These are phyloP conservation scores for Iselma pallidipennis DNA, from an alignment of 2,888 invertebrate genomes.

Conservation along the genomic window DNA sequence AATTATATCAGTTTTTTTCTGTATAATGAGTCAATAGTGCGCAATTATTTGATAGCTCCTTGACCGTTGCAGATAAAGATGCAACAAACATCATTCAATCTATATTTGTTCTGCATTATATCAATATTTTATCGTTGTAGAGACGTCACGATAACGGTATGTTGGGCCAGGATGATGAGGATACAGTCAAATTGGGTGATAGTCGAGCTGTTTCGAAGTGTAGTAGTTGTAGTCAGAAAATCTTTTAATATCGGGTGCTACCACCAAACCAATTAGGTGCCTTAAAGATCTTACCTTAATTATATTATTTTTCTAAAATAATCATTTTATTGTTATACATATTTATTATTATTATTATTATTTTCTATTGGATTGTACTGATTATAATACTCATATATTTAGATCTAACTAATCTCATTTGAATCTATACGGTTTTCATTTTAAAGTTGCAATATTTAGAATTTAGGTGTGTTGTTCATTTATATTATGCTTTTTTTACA, in stretches of 20 bases:
- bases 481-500: neutral
- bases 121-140: conserved; percentile 61
- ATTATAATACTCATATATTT: conserved; percentile 20
- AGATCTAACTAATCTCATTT: neutral
- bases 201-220: conserved; percentile 70
- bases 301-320: conserved; percentile 5
- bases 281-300: conserved; percentile 11
- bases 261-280: conserved; percentile 13
- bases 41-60: neutral
- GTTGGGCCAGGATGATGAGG: conserved; percentile 62
- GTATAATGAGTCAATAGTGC: neutral
- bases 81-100: no score
- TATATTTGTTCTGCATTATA: no score
- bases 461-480: neutral
- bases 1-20: no score
- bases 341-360: no score
- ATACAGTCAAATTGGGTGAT: conserved; percentile 70
- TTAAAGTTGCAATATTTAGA: neutral
- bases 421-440: neutral
- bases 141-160: conserved; percentile 74
- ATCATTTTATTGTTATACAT: conserved; percentile 7
- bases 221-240: conserved; percentile 62
- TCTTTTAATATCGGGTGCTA: conserved; percentile 31
- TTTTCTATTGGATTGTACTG: conserved; percentile 7
- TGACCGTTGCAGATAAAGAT: no score